phyloP scores from a whole-genome alignment of 2,113 vertebrate species.

The Smithornis capensis region DNA sequence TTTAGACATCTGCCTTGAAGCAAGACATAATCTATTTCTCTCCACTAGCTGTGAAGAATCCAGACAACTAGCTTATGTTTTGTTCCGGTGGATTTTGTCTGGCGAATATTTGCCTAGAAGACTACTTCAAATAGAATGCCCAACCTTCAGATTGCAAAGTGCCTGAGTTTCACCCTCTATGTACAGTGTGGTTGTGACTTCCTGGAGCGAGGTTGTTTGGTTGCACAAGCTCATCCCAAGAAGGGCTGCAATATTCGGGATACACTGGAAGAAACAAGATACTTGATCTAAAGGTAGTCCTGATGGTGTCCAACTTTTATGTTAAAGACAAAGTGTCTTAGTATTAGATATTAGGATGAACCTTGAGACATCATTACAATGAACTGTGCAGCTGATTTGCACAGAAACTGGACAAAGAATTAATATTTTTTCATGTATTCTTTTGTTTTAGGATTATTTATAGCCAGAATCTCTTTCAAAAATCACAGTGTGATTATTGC shows the following conservation, averaged over 20 bases:
- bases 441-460: background rate
- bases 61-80: background rate
- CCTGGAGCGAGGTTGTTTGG: background rate
- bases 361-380: background rate
- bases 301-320: background rate
- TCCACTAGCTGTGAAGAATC: background rate
- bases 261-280: background rate
- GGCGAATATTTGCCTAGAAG: background rate
- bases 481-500: background rate
- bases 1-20: conserved; percentile 2
- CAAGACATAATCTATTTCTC: background rate
- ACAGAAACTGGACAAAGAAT: background rate
- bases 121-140: background rate
- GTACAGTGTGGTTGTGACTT: background rate
- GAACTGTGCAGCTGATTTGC: background rate
- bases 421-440: background rate
- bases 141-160: background rate
- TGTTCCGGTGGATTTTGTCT: background rate
- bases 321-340: background rate
- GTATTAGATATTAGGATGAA: background rate
- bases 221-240: background rate
- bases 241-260: background rate
- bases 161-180: background rate
- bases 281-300: background rate
- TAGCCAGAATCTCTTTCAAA: background rate